These are phyloP conservation scores for Esox masquinongy DNA, from an alignment of 2,797 vertebrate species.

Conservation along the genomic window DNA sequence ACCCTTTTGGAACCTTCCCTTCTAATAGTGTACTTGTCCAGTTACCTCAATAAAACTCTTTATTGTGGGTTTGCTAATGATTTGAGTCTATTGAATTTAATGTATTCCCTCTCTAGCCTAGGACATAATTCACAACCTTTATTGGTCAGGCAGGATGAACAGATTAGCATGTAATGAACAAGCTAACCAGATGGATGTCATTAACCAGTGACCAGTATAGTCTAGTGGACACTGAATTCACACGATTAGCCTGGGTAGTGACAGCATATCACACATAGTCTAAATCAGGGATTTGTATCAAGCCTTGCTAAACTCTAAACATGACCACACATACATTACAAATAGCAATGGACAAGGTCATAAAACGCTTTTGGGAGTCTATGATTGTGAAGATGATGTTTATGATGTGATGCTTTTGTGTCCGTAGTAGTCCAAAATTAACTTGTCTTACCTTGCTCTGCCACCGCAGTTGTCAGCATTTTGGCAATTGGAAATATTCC, in stretches of 20 bases:
- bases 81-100: neutral
- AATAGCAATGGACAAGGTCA: neutral
- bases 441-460: conserved; percentile 73
- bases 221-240: neutral
- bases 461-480: conserved; percentile 61
- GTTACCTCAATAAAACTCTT: neutral
- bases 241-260: neutral
- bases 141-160: neutral
- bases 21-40: neutral
- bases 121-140: neutral
- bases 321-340: neutral
- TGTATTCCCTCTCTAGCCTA: neutral
- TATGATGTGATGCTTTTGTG: neutral
- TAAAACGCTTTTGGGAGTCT: neutral
- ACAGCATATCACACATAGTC: neutral
- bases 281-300: neutral
- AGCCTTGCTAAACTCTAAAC: neutral
- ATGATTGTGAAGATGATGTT: neutral
- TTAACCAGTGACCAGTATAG: neutral
- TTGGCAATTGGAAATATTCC: conserved; percentile 78
- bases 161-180: neutral
- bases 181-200: neutral
- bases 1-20: no score
- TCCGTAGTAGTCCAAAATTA: neutral
- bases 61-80: neutral